Evolutionary conservation across 2,113 vertebrate genomes (phyloP).

Genomic region (Tetraodon nigroviridis): DNA sequence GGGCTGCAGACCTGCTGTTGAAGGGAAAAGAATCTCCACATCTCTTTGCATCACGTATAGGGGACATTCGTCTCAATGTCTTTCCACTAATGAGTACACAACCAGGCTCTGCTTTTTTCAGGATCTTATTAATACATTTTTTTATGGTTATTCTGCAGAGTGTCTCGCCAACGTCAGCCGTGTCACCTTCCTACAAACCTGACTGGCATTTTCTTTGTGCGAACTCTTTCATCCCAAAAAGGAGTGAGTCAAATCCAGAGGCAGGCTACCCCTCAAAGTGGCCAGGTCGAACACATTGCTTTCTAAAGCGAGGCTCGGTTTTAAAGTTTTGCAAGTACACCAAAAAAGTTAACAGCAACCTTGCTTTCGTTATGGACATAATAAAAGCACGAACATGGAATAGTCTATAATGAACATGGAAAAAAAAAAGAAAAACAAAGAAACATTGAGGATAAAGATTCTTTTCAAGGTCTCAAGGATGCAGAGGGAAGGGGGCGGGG

Average conservation of each 20-base stretch:
- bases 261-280: too few relatives aligned
- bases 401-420: too few relatives aligned
- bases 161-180: slow-evolving; percentile 51
- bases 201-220: slow-evolving; percentile 46
- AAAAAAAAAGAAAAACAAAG: neutral
- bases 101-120: slow-evolving; percentile 25
- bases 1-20: neutral
- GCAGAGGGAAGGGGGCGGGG: too few relatives aligned
- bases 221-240: neutral
- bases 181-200: slow-evolving; percentile 46
- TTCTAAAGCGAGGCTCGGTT: too few relatives aligned
- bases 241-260: too few relatives aligned
- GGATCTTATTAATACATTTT: slow-evolving; percentile 56
- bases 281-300: too few relatives aligned
- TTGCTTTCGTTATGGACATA: too few relatives aligned
- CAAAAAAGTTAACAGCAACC: too few relatives aligned
- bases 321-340: too few relatives aligned
- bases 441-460: too few relatives aligned
- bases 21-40: slow-evolving; percentile 15
- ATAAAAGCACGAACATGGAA: too few relatives aligned
- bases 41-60: slow-evolving; percentile 9
- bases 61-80: slow-evolving; percentile 33
- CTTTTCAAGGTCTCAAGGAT: too few relatives aligned
- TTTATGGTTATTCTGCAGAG: slow-evolving; percentile 49
- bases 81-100: slow-evolving; percentile 46